Conservation (phyloP, 1,140 invertebrate species). For the Drosophila ohnishii region DNA sequence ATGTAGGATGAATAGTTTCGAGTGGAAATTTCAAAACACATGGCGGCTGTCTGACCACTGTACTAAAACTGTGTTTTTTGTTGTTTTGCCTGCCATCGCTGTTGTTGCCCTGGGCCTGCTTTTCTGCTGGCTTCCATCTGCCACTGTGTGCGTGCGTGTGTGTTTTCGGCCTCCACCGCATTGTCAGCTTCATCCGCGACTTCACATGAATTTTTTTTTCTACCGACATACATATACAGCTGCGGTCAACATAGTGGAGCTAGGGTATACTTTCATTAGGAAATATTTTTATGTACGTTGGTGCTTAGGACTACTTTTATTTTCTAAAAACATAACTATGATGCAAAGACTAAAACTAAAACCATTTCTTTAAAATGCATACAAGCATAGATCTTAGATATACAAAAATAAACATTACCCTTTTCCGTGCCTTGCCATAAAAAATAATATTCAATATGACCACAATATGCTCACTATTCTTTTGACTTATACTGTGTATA, state of each 20-base stretch:
- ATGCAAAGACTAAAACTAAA: neutral
- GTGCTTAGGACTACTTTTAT: neutral
- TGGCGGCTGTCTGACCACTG: constrained; percentile 28
- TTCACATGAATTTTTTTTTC: constrained; percentile 58
- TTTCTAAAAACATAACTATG: neutral
- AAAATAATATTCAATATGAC: neutral
- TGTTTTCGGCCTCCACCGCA: constrained; percentile 69
- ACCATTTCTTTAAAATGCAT: too few relatives aligned
- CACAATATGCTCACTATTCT: neutral
- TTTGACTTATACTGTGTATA: constrained; percentile 17
- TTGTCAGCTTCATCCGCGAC: constrained; percentile 62
- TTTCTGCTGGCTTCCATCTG: constrained; percentile 47
- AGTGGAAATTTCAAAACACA: constrained; percentile 22
- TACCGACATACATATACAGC: constrained; percentile 31
- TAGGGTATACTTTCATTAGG: neutral
- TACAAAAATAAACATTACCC: neutral
- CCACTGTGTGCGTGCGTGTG: constrained; percentile 26
- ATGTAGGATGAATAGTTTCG: constrained; percentile 5
- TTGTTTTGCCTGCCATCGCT: constrained; percentile 28
- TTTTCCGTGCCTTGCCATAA: neutral
- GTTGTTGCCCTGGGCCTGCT: constrained; percentile 60
- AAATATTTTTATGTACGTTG: too few relatives aligned
- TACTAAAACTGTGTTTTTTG: constrained; percentile 25
- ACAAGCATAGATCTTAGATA: too few relatives aligned
- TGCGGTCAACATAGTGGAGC: constrained; percentile 1